Conservation (phyloP, 2,797 vertebrate species). For the Delichon dasypus region DNA sequence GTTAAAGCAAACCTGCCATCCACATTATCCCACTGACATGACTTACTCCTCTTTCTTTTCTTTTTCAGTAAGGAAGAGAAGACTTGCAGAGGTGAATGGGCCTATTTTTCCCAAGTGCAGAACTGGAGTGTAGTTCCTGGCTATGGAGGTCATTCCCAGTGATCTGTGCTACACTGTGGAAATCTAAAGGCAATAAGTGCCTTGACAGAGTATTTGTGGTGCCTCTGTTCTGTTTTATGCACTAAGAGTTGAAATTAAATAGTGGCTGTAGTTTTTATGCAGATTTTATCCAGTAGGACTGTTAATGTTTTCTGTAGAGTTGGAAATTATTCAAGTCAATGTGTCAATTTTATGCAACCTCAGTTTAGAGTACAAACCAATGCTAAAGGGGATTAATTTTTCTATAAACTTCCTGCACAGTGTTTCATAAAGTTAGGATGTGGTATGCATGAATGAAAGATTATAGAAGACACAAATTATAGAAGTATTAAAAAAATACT, state of each 20-base stretch:
- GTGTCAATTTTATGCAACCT: background rate
- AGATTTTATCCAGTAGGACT: conserved; percentile 68
- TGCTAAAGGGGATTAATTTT: conserved; percentile 34
- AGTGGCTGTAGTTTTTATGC: conserved; percentile 68
- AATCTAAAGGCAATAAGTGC: conserved; percentile 60
- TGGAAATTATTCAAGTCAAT: conserved; percentile 58
- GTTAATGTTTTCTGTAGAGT: conserved; percentile 67
- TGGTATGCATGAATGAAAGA: conserved; percentile 15
- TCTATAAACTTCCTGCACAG: conserved; percentile 17
- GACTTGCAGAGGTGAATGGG: conserved; percentile 88
- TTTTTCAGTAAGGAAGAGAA: conserved; percentile 93
- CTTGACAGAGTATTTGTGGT: conserved; percentile 69
- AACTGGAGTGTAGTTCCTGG: conserved; percentile 85
- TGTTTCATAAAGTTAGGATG: conserved; percentile 12
- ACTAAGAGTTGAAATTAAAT: conserved; percentile 72
- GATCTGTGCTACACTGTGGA: conserved; percentile 56
- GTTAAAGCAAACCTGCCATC: background rate
- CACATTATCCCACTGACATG: accelerated
- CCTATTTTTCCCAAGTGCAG: conserved; percentile 97
- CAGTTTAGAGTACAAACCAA: conserved; percentile 11
- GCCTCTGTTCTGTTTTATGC: conserved; percentile 73
- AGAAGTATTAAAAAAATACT: conserved; percentile 68
- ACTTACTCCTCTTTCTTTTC: conserved; percentile 28
- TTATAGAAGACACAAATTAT: background rate
- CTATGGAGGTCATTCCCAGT: background rate